Percentiles rank a stretch among this genome's conserved stretches.
Conservation (phyloP, 2,888 invertebrate species). For the Synergus umbraculus region DNA sequence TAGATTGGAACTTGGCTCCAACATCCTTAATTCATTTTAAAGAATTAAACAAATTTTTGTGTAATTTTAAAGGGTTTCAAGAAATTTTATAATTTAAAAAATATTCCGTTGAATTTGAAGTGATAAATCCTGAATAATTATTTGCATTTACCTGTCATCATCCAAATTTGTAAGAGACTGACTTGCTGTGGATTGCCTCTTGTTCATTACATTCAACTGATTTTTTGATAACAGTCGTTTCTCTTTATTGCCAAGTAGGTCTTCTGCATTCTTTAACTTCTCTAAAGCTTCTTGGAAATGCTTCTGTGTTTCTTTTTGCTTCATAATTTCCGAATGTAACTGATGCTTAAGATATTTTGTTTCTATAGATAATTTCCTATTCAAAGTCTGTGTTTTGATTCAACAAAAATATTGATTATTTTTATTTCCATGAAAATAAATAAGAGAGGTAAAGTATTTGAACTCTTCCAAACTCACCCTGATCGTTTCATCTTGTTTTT, state of each 20-base stretch:
- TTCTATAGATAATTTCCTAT: constrained; percentile 85
- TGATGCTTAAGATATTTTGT: constrained; percentile 87
- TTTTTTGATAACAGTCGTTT: constrained; percentile 68
- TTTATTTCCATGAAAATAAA: background rate
- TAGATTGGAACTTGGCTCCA: too few relatives aligned
- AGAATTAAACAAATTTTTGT: too few relatives aligned
- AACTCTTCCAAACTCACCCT: constrained; percentile 65
- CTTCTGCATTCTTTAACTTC: constrained; percentile 82
- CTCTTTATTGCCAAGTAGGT: constrained; percentile 80
- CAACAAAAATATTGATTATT: constrained; percentile 39
- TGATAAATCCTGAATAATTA: background rate
- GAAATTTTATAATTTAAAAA: too few relatives aligned
- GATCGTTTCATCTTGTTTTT: constrained; percentile 76
- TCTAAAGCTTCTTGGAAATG: constrained; percentile 82
- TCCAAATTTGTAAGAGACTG: constrained; percentile 71
- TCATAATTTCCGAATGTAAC: constrained; percentile 83
- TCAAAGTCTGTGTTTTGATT: constrained; percentile 80
- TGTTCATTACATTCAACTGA: constrained; percentile 63
- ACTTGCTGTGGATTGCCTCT: constrained; percentile 61
- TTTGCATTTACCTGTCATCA: constrained; percentile 63
- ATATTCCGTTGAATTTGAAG: too few relatives aligned
- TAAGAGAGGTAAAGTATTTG: too few relatives aligned
- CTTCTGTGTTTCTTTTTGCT: constrained; percentile 84
- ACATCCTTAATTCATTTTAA: too few relatives aligned
- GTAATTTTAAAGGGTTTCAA: too few relatives aligned